Base-by-base conservation (phyloP, 2,797 vertebrate species). In the Bryconaethiops microstoma region DNA sequence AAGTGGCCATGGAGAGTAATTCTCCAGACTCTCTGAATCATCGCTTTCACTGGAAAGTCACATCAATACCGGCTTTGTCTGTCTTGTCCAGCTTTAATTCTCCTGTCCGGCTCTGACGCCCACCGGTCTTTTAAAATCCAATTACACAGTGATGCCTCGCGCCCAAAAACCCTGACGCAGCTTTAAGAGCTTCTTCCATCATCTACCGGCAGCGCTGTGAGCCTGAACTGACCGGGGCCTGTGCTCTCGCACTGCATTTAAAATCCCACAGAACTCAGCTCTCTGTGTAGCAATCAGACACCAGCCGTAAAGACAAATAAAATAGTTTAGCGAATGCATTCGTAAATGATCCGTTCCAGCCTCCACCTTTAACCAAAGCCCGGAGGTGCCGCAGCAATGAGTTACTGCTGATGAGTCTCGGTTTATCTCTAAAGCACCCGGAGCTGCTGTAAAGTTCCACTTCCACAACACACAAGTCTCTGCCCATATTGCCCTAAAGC, bases 321-420 rank as follows among this genome's bases (percentile, higher is more conserved):
- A 75, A 59, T 7, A 75, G 63, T 68, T 69, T 19, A 60, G 54
- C 4, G 19, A 75, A 68, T 19, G 40, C n/a, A 3, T 75, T 71
- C 14, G 14, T 25, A 25, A 71, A 25, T 9, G 45, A 70, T 50
- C 45, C 29, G 42, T 70, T 70, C 40, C 67, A 50, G 21, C 67
- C 67, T 48, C 67, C 67, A 69, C 42, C 67, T 80, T 74, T 75
- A 62, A 69, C 69, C 64, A 4, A 62, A 69, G 65, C 23, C 54
- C 64, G 25, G 55, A 23, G n/a, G 74, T 75, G 35, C 9, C 21
- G 25, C 21, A 6, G 35, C 9, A 19, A 70, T 25, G 73, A 21
- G 35, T 57, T 60, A 55, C 17, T 55, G 60, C 69, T 57, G 70
- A 74, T 74, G 70, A 67, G 50, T 39, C 29, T 55, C 8, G 14